Base-by-base conservation (phyloP, 1,140 invertebrate genomes). In the Ylistrum balloti region DNA sequence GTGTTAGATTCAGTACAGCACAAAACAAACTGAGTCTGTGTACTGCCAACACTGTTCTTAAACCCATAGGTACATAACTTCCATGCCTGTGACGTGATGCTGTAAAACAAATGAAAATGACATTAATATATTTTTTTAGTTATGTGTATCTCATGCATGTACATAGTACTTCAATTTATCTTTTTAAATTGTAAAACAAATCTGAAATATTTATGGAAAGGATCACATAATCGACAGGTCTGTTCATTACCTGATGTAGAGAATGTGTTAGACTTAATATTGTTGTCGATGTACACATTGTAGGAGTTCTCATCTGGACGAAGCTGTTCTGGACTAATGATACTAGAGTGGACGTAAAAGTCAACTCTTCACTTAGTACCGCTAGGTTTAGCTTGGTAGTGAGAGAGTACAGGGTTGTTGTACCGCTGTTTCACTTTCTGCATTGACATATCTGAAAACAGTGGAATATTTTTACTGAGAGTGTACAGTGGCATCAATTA, bases 381-480 rank as follows among this genome's bases (percentile, higher is more conserved):
- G 95, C 91, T 28, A 96, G 91, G 93, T 96, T 96, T 13, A 96
- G 87, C 91, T 94, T 94, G 15, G 95, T 96, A 33, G 94, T 94
- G 34, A 96, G 89, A 20, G 94, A 95, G 87, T 96, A 94, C 94
- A 9, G 96, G 95, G 88, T 95, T 96, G 89, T 96, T 96, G 91
- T 96, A 96, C 45, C 95, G 92, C 87, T 96, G 95, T 90, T 96
- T 95, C 13, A 94, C 94, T 91, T 95, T 96, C 88, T 96, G 94
- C 20, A 96, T 94, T 35, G 94, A 93, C 91, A 93, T 95, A 94
- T 96, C 96, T 96, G 92, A 33, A 94, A 94, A 48, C 86, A 88
- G 13, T 38, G 5, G 35, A 5, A 38, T 38, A 13, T 38, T n/a
- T n/a, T n/a, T n/a, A n/a, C n/a, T n/a, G n/a, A n/a, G n/a, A n/a